These are phyloP conservation scores for Montipora capricornis DNA, from an alignment of 64 coral and sea anemone genomes.

Conservation along the genomic window DNA sequence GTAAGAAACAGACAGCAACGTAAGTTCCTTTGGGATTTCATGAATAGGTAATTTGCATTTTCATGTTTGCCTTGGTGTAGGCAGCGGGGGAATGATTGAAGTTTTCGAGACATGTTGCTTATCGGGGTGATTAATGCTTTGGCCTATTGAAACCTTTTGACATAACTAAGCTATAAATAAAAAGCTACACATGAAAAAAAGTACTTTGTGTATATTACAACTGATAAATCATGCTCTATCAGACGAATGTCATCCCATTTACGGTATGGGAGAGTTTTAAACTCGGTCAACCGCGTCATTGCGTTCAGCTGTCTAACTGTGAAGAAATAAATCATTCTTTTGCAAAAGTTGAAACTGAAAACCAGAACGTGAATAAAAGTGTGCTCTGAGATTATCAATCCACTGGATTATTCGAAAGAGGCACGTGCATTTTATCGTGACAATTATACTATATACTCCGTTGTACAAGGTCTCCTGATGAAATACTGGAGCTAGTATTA, in stretches of 20 bases:
- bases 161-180: not conserved
- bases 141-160: not conserved
- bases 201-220: slow-evolving; percentile 28
- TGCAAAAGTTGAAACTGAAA: too few relatives aligned
- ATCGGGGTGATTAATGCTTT: slow-evolving; percentile 5
- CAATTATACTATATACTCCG: too few relatives aligned
- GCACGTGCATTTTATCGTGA: too few relatives aligned
- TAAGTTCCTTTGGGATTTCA: not conserved
- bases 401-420: too few relatives aligned
- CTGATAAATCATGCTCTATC: not conserved
- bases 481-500: too few relatives aligned
- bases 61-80: not conserved
- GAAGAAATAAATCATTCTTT: too few relatives aligned
- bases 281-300: not conserved
- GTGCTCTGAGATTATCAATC: too few relatives aligned
- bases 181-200: not conserved
- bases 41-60: not conserved
- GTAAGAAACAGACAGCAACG: not conserved
- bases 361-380: too few relatives aligned
- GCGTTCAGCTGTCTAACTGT: too few relatives aligned
- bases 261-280: not conserved
- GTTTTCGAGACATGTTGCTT: slow-evolving; percentile 8
- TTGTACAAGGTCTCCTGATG: too few relatives aligned
- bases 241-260: not conserved
- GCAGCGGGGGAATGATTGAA: not conserved